Percentiles rank a stretch among this genome's conserved stretches.
Evolutionary conservation across 2,113 vertebrate species (phyloP).

Genomic region (Indri indri): DNA sequence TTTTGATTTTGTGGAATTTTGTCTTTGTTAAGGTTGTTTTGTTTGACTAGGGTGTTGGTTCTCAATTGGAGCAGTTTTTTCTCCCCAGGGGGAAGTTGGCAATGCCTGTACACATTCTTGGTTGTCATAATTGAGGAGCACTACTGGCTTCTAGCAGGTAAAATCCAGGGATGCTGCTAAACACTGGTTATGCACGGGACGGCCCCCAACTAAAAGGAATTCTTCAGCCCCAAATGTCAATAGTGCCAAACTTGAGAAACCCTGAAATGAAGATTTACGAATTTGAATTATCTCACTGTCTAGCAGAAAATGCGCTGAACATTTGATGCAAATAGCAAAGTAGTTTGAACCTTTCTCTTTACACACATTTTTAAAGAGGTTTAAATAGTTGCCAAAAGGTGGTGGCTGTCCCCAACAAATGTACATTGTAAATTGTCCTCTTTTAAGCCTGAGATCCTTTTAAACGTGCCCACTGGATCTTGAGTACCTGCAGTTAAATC

Average conservation of each 20-base stretch:
- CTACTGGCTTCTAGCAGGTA: background rate
- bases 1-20: background rate
- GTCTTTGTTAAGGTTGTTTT: background rate
- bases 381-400: slow-evolving; percentile 78
- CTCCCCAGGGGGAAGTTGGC: background rate
- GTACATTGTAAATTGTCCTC: slow-evolving; percentile 81
- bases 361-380: slow-evolving; percentile 50
- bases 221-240: background rate
- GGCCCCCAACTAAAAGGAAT: background rate
- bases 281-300: background rate
- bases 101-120: background rate
- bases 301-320: background rate
- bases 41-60: background rate
- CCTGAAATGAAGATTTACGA: background rate
- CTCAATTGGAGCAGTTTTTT: background rate
- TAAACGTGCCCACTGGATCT: slow-evolving; percentile 82
- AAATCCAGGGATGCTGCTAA: background rate
- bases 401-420: slow-evolving; percentile 80
- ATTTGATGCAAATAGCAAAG: background rate
- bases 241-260: background rate
- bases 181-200: background rate
- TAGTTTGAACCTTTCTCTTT: slow-evolving; percentile 35
- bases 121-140: background rate
- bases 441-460: slow-evolving; percentile 82
- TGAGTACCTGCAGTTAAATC: slow-evolving; percentile 90